Evolutionary conservation across 2,113 vertebrate species (phyloP).

Genomic region (Ia io): DNA sequence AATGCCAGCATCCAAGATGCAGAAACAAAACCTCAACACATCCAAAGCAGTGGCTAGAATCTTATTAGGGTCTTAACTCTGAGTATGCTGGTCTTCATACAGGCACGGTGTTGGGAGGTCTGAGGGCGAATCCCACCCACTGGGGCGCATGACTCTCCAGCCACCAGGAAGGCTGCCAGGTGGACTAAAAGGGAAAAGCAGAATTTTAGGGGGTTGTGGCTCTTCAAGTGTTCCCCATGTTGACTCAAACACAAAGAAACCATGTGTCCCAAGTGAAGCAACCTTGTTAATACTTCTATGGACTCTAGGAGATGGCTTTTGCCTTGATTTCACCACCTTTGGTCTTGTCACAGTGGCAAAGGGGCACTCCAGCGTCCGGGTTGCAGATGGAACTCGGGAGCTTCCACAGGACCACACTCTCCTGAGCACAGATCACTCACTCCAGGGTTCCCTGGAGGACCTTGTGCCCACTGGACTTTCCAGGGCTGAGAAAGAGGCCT

Average conservation of each 20-base stretch:
- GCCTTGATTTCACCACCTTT: background rate
- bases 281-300: accelerated
- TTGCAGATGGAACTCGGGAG: background rate
- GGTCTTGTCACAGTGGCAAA: background rate
- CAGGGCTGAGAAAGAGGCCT: background rate
- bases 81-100: too few species aligned
- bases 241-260: background rate
- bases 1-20: background rate
- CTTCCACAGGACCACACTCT: background rate
- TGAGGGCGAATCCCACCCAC: accelerated
- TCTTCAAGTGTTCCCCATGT: background rate
- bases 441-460: background rate
- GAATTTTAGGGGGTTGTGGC: background rate
- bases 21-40: background rate
- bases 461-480: background rate
- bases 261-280: background rate
- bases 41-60: background rate
- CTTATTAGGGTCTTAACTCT: background rate
- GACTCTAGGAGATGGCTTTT: background rate
- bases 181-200: background rate
- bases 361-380: too few species aligned
- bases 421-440: background rate
- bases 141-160: background rate
- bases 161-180: background rate
- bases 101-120: background rate